Evolutionary conservation across 2,113 vertebrate genomes (phyloP), one percentile per base, ranked within the genome.

Genomic region (Myiagra hebetior): DNA sequence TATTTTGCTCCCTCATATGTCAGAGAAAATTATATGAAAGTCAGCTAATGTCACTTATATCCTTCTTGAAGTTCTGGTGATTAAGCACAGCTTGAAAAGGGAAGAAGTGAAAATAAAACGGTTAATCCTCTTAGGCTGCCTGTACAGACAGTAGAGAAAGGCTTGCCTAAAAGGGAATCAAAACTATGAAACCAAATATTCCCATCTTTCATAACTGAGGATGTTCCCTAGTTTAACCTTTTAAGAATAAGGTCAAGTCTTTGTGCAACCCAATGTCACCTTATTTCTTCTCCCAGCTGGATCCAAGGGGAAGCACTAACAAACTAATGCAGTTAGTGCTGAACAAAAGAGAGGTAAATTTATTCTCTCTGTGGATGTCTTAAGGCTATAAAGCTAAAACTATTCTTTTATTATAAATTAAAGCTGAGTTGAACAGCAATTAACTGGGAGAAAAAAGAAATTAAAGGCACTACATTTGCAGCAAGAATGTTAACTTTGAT

Each of bases 401-500:
- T 72, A 6, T 55, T 77, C 7, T 60, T 91, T 80, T 70, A 92
- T 53, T 85, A 88, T 72, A 90, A 88, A 78, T 68, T 87, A 85
- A 92, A 89, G 42, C 22, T 56, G 18, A 82, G 23, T 67, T 64
- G 52, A 93, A 46, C 22, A 84, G 60, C 64, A 87, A 77, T 87
- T 94, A 92, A 56, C 39, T 55, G 60, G 21, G 16, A 39, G 22
- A 24, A 46, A 70, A 81, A 81, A 68, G 44, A 80, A 84, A 49
- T 24, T 41, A 76, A 88, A 89, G 26, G 20, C 55, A 44, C 10
- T 69, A 69, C 21, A 67, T 39, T 84, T 67, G 41, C 42, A 81
- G 73, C 31, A 53, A 94, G 67, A 84, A 91, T 28, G n/a, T 84
- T 93, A 95, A 78, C 74, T 94, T 78, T 83, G 57, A 85, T 47